These are phyloP conservation scores for Procavia capensis DNA, from an alignment of 2,113 vertebrate species.

Conservation along the genomic window DNA sequence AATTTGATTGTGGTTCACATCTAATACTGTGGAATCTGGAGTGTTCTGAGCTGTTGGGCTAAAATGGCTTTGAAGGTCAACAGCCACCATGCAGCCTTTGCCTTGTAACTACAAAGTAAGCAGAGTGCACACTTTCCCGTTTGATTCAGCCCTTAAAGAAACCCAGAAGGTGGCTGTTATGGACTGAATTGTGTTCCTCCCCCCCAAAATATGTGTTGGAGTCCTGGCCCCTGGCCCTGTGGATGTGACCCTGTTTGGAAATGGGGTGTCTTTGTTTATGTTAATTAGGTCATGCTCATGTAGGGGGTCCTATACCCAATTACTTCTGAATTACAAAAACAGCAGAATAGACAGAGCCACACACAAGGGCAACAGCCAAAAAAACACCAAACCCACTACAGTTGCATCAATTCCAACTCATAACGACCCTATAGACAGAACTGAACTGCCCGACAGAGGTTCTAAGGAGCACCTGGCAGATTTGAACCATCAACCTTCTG, in stretches of 20 bases:
- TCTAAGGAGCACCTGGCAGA: too few relatives aligned
- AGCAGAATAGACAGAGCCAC: background rate
- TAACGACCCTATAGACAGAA: too few relatives aligned
- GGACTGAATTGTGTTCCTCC: background rate
- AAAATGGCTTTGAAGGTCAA: background rate
- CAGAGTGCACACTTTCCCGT: rapidly evolving
- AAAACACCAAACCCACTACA: too few relatives aligned
- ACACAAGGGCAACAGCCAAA: too few relatives aligned
- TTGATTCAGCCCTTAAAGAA: background rate
- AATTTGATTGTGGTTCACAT: background rate
- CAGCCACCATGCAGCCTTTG: too few relatives aligned
- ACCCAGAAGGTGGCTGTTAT: background rate
- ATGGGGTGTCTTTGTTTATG: background rate
- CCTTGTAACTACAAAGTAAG: too few relatives aligned
- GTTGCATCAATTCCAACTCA: too few relatives aligned
- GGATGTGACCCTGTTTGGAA: background rate
- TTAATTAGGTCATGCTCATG: background rate
- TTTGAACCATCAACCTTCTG: too few relatives aligned
- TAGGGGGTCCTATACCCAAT: background rate
- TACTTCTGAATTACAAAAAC: background rate
- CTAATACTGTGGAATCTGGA: background rate
- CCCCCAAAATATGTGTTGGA: background rate
- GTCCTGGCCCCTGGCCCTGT: background rate
- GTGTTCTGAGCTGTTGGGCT: too few relatives aligned
- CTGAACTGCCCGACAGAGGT: too few relatives aligned